Conservation (phyloP, 2,888 invertebrate genomes). For the Philhelius pedissequus region DNA sequence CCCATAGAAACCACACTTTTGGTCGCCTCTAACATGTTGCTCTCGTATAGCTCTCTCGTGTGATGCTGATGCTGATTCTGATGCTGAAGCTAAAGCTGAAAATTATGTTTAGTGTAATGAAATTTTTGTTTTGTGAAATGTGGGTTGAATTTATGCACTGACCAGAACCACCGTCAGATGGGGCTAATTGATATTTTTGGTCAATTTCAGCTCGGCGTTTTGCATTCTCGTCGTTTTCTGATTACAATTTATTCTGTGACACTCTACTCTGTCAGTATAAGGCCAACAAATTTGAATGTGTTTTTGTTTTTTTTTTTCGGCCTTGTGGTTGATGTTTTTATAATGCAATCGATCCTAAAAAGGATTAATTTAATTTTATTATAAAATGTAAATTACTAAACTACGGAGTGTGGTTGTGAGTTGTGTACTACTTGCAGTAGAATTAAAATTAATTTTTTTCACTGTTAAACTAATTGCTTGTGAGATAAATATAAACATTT, state of each 20-base stretch:
- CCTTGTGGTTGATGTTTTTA: no score
- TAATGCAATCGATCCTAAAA: background rate
- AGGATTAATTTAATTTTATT: conserved; percentile 30
- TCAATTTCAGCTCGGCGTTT: background rate
- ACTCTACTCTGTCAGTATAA: background rate
- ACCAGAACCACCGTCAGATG: conserved; percentile 48
- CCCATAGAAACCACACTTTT: background rate
- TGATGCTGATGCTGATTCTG: no score
- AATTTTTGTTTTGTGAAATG: conserved; percentile 5
- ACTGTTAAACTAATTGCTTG: background rate
- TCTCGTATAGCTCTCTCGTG: background rate
- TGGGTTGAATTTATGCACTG: conserved; percentile 35
- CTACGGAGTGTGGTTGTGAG: background rate
- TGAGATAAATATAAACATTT: background rate
- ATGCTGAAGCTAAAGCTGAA: conserved; percentile 3
- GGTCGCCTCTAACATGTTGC: conserved; percentile 20
- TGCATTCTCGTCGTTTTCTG: background rate
- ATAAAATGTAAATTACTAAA: background rate
- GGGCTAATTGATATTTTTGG: conserved; percentile 59
- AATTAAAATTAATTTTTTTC: conserved; percentile 13
- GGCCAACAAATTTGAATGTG: background rate
- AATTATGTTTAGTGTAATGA: conserved; percentile 36
- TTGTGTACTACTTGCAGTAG: background rate
- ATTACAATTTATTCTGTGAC: background rate
- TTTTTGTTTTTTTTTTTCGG: background rate